Percentiles rank a stretch among this genome's conserved stretches.
phyloP scores from a whole-genome alignment of 2,888 invertebrate species.

The Holacanthella duospinosa region DNA sequence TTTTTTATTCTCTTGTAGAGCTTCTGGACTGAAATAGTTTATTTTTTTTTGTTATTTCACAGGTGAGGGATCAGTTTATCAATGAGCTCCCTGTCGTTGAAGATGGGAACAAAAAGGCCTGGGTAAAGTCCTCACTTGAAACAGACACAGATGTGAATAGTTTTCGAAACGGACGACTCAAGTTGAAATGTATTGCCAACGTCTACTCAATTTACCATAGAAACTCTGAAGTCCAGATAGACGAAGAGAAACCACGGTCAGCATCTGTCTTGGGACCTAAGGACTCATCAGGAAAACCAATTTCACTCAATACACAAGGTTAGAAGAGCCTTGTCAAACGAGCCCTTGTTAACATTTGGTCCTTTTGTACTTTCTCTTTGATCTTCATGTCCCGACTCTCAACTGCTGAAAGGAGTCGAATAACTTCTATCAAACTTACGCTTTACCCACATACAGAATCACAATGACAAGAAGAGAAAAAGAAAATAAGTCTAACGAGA shows the following conservation, averaged over 20 bases:
- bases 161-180: conserved; percentile 33
- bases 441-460: no score
- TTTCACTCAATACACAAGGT: conserved; percentile 31
- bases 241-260: conserved; percentile 63
- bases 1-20: not conserved
- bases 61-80: conserved; percentile 33
- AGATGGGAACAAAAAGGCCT: conserved; percentile 28
- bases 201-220: conserved; percentile 46
- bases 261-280: conserved; percentile 60
- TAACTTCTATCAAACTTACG: no score
- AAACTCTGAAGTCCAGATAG: conserved; percentile 53
- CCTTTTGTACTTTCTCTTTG: not conserved
- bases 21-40: not conserved
- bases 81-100: conserved; percentile 33
- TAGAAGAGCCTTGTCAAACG: not conserved
- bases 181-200: conserved; percentile 36
- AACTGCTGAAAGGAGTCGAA: no score
- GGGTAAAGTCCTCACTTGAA: conserved; percentile 35
- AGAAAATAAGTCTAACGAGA: not conserved
- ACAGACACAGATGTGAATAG: conserved; percentile 35
- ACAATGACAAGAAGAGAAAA: no score
- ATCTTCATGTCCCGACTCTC: not conserved
- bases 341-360: conserved; percentile 2
- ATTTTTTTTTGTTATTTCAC: conserved; percentile 9
- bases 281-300: conserved; percentile 35